Conservation (phyloP, 2,113 vertebrate species). For the Petrocephalus zakoni region DNA sequence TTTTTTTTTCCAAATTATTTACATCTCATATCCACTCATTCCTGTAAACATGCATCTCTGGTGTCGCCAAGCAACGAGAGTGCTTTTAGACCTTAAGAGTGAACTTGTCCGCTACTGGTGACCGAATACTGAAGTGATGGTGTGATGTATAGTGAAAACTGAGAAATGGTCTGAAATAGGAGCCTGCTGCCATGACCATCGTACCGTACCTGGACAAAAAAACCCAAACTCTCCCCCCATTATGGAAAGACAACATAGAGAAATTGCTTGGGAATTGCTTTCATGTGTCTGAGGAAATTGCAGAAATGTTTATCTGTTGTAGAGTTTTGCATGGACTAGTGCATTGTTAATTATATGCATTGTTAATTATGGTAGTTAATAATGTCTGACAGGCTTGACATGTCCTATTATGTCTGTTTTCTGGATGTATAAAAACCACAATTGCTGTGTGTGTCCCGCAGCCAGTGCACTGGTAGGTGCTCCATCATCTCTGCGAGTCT, state of each 20-base stretch:
- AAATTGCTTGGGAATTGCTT: not conserved
- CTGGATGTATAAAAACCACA: not conserved
- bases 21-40: not conserved
- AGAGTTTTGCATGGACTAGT: not conserved
- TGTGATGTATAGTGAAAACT: not conserved
- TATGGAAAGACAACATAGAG: not conserved
- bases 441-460: not conserved
- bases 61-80: not conserved
- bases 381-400: not conserved
- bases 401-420: not conserved
- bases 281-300: not conserved
- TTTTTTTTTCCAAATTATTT: not conserved
- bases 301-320: not conserved
- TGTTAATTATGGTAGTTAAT: not conserved
- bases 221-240: not conserved
- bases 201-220: not conserved
- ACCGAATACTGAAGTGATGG: not conserved
- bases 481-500: not conserved
- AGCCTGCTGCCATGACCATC: not conserved
- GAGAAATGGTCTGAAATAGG: not conserved
- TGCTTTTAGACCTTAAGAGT: not conserved
- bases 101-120: not conserved
- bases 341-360: not conserved
- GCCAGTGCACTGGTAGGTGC: not conserved
- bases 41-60: not conserved